These are phyloP conservation scores for Scolopax bukidnonensis DNA, from an alignment of 2,797 vertebrate genomes.

Conservation along the genomic window DNA sequence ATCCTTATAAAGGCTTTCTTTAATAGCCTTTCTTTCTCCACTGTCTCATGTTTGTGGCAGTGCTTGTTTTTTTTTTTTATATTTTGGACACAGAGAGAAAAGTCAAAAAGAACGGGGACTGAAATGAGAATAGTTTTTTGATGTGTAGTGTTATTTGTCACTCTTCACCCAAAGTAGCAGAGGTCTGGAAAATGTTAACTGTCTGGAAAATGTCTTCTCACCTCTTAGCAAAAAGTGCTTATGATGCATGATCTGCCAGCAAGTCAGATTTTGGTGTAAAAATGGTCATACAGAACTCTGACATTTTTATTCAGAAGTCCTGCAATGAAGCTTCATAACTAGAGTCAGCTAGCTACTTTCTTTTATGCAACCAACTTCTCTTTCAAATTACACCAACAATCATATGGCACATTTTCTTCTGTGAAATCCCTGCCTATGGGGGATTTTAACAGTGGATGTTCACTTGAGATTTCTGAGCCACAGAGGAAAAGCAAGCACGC, in stretches of 20 bases:
- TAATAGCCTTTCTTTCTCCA: background rate
- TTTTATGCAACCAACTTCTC: background rate
- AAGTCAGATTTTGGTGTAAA: background rate
- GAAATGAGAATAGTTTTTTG: conserved; percentile 5
- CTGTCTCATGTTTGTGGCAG: background rate
- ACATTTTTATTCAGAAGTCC: conserved; percentile 1
- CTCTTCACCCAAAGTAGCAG: conserved; percentile 32
- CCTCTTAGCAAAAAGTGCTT: conserved; percentile 9
- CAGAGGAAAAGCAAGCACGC: background rate
- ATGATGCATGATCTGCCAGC: conserved; percentile 7
- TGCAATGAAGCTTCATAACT: background rate
- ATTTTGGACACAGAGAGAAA: background rate
- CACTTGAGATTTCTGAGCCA: background rate
- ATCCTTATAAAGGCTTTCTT: background rate
- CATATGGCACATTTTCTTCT: background rate
- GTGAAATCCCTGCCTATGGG: background rate
- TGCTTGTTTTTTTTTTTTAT: background rate
- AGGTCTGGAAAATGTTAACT: conserved; percentile 47
- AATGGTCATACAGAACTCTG: background rate
- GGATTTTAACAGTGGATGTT: background rate
- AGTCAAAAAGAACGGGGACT: background rate
- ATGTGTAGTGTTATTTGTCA: conserved; percentile 17
- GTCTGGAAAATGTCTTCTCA: conserved; percentile 27
- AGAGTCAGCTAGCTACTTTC: background rate
- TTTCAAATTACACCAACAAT: background rate